A percentile compares a stretch with the other conserved stretches of the same genome.
Evolutionary conservation across 1,140 invertebrate species (phyloP).

Genomic region (Eubasilissa regina): DNA sequence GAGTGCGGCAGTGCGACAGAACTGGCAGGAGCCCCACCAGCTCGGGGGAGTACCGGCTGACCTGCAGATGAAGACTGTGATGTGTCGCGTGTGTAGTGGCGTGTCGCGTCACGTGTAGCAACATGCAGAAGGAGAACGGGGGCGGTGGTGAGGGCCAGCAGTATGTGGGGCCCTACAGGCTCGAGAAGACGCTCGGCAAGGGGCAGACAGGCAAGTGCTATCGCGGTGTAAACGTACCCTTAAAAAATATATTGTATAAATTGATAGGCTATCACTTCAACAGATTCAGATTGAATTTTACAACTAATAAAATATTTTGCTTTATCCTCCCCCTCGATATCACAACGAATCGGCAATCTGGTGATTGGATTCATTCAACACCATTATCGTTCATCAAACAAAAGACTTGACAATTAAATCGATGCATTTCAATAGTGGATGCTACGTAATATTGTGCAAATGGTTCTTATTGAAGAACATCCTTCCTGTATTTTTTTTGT

Average conservation of each 20-base stretch:
- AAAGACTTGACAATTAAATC: too few species aligned
- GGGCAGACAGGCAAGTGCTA: constrained; percentile 93
- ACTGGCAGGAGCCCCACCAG: background rate
- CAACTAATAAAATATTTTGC: too few species aligned
- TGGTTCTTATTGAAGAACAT: too few species aligned
- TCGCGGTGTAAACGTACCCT: constrained; percentile 56
- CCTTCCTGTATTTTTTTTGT: too few species aligned
- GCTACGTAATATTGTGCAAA: too few species aligned
- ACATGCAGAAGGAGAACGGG: constrained; percentile 71
- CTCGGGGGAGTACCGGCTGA: background rate
- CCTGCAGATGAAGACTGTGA: background rate
- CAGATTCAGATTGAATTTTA: too few species aligned
- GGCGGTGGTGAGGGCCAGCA: constrained; percentile 78
- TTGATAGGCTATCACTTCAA: background rate
- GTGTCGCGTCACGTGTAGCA: constrained; percentile 43
- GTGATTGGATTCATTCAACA: too few species aligned
- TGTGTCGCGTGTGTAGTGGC: background rate
- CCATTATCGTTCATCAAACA: too few species aligned
- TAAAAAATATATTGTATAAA: too few species aligned
- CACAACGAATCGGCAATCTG: too few species aligned
- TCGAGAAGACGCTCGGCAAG: constrained; percentile 99
- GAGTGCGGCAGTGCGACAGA: background rate
- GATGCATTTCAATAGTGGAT: too few species aligned
- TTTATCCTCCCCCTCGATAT: too few species aligned
- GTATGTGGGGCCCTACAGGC: constrained; percentile 97